phyloP scores from a whole-genome alignment of 2,113 vertebrate genomes.

The Tautogolabrus adspersus region DNA sequence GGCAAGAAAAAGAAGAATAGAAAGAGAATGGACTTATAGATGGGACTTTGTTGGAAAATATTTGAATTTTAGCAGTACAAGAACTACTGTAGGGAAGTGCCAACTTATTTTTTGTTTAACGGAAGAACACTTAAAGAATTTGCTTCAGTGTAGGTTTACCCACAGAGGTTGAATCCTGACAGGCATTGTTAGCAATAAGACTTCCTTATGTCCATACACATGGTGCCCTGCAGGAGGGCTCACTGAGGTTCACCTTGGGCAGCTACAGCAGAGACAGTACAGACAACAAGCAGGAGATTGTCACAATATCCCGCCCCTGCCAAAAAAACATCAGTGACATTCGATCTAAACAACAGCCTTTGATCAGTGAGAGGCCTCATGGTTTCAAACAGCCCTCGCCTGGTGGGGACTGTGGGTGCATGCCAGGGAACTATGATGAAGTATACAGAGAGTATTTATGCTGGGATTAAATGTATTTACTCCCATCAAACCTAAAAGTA shows the following conservation, averaged over 20 bases:
- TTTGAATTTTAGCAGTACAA: too few species aligned
- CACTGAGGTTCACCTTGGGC: conserved; percentile 68
- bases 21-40: not conserved
- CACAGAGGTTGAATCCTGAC: too few species aligned
- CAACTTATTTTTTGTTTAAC: not conserved
- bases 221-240: conserved; percentile 58
- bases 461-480: conserved; percentile 68
- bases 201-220: conserved; percentile 56
- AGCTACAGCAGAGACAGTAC: conserved; percentile 47
- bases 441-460: conserved; percentile 75
- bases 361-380: conserved; percentile 77
- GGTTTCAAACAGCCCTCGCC: conserved; percentile 73
- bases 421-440: conserved; percentile 70
- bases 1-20: conserved; percentile 3
- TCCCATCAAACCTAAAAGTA: conserved; percentile 73
- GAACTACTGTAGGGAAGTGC: not conserved
- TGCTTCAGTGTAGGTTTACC: too few species aligned
- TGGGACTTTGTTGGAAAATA: too few species aligned
- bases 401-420: conserved; percentile 67
- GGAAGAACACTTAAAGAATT: not conserved
- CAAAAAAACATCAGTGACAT: conserved; percentile 76
- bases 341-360: conserved; percentile 78
- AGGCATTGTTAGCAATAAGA: conserved; percentile 1
- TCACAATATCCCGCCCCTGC: conserved; percentile 76
- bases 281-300: conserved; percentile 75